Percentiles rank a stretch among this genome's conserved stretches.
Conservation (phyloP, 2,113 vertebrate genomes). For the Microtus pennsylvanicus region DNA sequence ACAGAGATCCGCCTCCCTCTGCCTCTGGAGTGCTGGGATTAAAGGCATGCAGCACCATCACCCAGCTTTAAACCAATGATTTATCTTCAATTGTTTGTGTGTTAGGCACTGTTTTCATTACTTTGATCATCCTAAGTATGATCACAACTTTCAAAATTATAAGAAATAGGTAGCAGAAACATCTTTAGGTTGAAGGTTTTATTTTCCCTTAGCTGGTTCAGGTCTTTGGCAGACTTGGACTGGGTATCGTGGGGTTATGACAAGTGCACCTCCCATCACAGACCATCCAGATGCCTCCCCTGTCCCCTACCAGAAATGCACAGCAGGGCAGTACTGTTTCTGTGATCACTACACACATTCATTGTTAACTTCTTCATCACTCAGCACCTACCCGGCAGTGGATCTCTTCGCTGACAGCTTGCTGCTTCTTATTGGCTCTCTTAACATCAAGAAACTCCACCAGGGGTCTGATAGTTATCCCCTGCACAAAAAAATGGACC, state of each 20-base stretch:
- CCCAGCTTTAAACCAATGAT: not conserved
- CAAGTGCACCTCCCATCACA: not conserved
- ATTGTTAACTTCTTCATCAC: not conserved
- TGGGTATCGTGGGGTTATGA: fast-evolving
- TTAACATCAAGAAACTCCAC: slow-evolving; percentile 96
- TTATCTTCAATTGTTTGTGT: not conserved
- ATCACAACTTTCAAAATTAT: not conserved
- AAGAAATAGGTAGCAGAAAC: not conserved
- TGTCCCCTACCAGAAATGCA: not conserved
- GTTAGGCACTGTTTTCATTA: not conserved
- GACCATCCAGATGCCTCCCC: not conserved
- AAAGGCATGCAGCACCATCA: not conserved
- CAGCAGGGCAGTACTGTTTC: not conserved
- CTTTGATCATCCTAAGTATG: not conserved
- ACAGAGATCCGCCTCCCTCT: not conserved
- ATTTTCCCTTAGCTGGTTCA: fast-evolving
- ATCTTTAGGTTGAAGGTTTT: not conserved
- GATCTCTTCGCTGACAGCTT: slow-evolving; percentile 95
- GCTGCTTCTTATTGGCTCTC: slow-evolving; percentile 93
- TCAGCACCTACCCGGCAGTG: slow-evolving; percentile 92
- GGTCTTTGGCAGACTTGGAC: not conserved
- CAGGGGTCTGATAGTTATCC: slow-evolving; percentile 96
- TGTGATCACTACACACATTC: not conserved
- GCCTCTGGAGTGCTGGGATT: not conserved
- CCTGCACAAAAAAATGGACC: slow-evolving; percentile 84